Base-by-base conservation (phyloP, 2,113 vertebrate species). In the Paedocypris sp. region DNA sequence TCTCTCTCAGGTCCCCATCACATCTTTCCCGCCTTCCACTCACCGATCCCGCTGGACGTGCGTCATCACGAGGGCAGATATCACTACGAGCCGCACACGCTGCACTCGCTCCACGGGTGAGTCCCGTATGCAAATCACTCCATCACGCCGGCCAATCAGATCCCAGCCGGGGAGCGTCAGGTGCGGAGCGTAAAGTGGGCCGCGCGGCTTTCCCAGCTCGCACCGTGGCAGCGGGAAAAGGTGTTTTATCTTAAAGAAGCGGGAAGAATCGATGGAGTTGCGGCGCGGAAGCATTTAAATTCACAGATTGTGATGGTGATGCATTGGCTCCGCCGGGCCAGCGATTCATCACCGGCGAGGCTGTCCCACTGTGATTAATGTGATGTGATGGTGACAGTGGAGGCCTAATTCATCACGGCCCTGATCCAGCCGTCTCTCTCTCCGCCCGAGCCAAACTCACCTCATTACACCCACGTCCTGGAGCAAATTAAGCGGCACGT, bases 61-160 rank as follows among this genome's bases (percentile, higher is more conserved):
- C 85, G 90, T 46, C 94, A 98, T 64, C 94, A 98, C 58, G 94
- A 98, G 74, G 94, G 92, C 45, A 78, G 92, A 36, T 97, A 92
- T 84, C 92, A 91, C 87, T 94, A 93, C 6, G 94, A 98, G 48
- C 88, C 92, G 5, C 92, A 93, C 68, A 71, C 88, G 10, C 81
- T 96, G 67, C 91, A 94, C 68, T 42, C 88, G 56, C 79, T 94
- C 66, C 93, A 92, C 1, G 89, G 94, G 94, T 98, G 88, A 88
- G 91, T 39, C 60, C n/a, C n/a, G n/a, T n/a, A n/a, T n/a, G n/a
- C n/a, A n/a, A n/a, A n/a, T n/a, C n/a, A n/a, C n/a, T n/a, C n/a
- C n/a, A n/a, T n/a, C n/a, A n/a, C n/a, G n/a, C n/a, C n/a, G n/a
- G n/a, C n/a, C n/a, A n/a, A n/a, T n/a, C n/a, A n/a, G n/a, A n/a